A percentile compares a stretch with the other conserved stretches of the same genome.
These are phyloP conservation scores for Agapostemon virescens DNA, from an alignment of 2,888 invertebrate genomes.

Conservation along the genomic window DNA sequence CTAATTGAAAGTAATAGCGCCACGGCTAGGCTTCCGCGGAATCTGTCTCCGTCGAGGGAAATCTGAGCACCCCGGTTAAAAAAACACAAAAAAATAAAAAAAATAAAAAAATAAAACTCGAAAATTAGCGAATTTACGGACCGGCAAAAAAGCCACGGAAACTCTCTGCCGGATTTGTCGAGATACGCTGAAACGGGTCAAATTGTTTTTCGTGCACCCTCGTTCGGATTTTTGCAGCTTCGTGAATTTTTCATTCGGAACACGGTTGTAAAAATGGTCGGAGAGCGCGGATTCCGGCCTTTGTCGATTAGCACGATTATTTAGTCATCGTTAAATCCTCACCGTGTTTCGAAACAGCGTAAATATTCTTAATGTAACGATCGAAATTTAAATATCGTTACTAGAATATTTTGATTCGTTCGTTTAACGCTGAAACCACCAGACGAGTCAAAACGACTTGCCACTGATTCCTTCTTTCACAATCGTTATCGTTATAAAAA, in stretches of 20 bases:
- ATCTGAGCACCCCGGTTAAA: neutral
- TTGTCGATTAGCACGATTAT: too few species aligned
- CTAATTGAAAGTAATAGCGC: slow-evolving; percentile 36
- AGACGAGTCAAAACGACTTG: too few species aligned
- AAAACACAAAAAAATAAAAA: neutral
- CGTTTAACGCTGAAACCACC: too few species aligned
- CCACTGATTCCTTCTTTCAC: too few species aligned
- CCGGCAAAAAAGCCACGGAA: neutral
- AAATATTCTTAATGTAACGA: too few species aligned
- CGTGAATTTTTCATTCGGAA: neutral
- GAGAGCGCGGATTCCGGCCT: neutral
- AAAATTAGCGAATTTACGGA: neutral
- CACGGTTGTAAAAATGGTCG: neutral
- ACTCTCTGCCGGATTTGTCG: neutral
- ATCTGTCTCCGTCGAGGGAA: neutral
- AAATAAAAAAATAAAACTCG: neutral
- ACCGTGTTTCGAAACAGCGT: neutral
- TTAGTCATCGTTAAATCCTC: neutral
- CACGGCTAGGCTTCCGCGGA: neutral
- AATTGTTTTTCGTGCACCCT: neutral
- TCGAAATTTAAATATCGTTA: too few species aligned
- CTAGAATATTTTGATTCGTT: too few species aligned
- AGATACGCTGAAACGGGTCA: neutral
- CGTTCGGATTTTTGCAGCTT: neutral
- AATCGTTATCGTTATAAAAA: too few species aligned